These are phyloP conservation scores for Spongilla lacustris DNA, from an alignment of 37 sponge, comb jelly and placozoan species.

Conservation along the genomic window DNA sequence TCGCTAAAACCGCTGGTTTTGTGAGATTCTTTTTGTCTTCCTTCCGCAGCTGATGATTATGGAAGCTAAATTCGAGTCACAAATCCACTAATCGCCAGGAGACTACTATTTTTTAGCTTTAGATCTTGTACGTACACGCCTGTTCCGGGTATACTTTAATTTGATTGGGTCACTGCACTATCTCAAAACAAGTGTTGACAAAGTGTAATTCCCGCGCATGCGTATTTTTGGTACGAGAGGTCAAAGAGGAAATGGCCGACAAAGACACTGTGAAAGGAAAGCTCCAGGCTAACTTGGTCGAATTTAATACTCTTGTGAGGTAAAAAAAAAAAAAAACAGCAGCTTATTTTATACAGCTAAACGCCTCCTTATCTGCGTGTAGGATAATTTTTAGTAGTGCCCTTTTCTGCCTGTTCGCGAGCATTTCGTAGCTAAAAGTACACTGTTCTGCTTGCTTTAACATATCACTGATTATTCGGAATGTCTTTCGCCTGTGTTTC, in stretches of 20 bases:
- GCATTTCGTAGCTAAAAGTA: background rate
- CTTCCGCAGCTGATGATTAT: background rate
- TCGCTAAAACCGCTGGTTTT: background rate
- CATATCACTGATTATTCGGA: background rate
- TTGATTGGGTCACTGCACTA: conserved; percentile 6
- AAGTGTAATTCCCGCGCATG: conserved; percentile 5
- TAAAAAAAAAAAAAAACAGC: conserved; percentile 4
- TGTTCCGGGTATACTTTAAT: conserved; percentile 35
- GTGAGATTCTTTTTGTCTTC: background rate
- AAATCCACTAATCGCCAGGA: background rate
- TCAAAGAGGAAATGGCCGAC: conserved; percentile 21
- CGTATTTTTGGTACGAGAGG: background rate
- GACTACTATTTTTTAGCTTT: background rate
- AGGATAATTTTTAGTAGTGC: background rate
- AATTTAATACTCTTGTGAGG: conserved; percentile 52
- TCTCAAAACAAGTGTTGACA: conserved; percentile 8
- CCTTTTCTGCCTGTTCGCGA: background rate
- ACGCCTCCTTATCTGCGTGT: background rate
- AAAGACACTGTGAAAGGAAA: conserved; percentile 37
- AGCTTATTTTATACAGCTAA: background rate
- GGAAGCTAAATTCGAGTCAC: background rate
- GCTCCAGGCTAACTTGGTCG: conserved; percentile 45
- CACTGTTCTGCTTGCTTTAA: background rate
- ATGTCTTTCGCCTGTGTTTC: background rate
- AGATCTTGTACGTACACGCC: conserved; percentile 18